Evolutionary conservation across 1,140 invertebrate genomes (phyloP).

Genomic region (Phthorimaea operculella): DNA sequence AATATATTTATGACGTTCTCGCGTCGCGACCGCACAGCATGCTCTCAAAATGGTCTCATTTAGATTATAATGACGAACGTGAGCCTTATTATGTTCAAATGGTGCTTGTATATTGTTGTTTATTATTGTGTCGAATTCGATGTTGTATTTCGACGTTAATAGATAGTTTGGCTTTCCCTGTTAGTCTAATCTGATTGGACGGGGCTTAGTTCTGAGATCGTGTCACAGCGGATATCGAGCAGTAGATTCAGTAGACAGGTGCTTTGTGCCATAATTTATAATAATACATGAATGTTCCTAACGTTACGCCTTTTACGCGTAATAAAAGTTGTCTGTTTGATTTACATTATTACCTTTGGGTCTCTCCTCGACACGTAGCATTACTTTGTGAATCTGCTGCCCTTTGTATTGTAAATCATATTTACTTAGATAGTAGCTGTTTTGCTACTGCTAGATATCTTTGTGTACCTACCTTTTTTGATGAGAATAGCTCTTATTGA

Average conservation of each 20-base stretch:
- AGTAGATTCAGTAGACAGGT: neutral
- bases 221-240: neutral
- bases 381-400: no score
- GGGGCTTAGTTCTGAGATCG: neutral
- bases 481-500: no score
- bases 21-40: neutral
- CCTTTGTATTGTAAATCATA: no score
- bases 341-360: no score
- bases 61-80: neutral
- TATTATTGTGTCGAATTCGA: neutral
- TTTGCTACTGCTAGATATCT: no score
- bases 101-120: slow-evolving; percentile 3
- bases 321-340: no score
- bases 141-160: neutral
- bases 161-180: neutral
- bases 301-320: no score
- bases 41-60: neutral
- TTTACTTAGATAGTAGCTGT: no score
- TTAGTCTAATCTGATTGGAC: neutral
- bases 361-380: no score
- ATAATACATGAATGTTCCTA: no score
- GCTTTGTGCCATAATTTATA: neutral
- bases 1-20: slow-evolving; percentile 12
- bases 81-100: neutral
- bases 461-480: no score